phyloP scores from a whole-genome alignment of 1,140 invertebrate genomes.

The Lycorma delicatula region DNA sequence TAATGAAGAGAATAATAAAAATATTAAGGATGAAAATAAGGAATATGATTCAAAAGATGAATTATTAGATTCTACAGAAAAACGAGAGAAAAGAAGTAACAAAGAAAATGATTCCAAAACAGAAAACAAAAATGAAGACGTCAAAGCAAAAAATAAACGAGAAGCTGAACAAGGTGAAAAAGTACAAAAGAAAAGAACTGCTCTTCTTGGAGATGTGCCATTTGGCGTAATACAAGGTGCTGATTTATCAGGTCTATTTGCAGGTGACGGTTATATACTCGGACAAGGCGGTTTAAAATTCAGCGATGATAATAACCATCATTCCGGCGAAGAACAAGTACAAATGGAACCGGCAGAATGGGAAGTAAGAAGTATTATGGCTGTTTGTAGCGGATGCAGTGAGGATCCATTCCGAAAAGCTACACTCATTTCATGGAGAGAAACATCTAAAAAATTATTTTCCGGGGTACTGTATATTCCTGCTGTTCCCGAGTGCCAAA shows the following conservation, averaged over 20 bases:
- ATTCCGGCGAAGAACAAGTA: slow-evolving; percentile 26
- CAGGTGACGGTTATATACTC: slow-evolving; percentile 16
- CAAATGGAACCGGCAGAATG: slow-evolving; percentile 73
- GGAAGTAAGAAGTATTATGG: slow-evolving; percentile 67
- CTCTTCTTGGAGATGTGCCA: slow-evolving; percentile 2
- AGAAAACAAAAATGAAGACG: not conserved
- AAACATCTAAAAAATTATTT: slow-evolving; percentile 59
- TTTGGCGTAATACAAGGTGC: slow-evolving; percentile 14
- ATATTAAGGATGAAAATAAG: not conserved
- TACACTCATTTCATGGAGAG: slow-evolving; percentile 62
- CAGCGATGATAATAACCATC: not conserved
- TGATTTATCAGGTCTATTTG: slow-evolving; percentile 16
- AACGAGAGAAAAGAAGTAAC: not conserved
- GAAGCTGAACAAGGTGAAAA: slow-evolving; percentile 25
- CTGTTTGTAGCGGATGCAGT: slow-evolving; percentile 61
- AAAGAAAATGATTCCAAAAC: not conserved
- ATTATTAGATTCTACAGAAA: slow-evolving; percentile 3
- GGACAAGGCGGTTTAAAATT: slow-evolving; percentile 13
- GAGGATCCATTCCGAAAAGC: slow-evolving; percentile 68
- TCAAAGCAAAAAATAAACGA: not conserved
- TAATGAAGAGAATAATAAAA: not conserved
- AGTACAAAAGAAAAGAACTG: slow-evolving; percentile 47
- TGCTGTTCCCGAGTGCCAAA: slow-evolving; percentile 54
- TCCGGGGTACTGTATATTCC: slow-evolving; percentile 60
- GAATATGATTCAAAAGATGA: not conserved